Conservation (phyloP, 1,140 invertebrate genomes). For the Solenopsis invicta region DNA sequence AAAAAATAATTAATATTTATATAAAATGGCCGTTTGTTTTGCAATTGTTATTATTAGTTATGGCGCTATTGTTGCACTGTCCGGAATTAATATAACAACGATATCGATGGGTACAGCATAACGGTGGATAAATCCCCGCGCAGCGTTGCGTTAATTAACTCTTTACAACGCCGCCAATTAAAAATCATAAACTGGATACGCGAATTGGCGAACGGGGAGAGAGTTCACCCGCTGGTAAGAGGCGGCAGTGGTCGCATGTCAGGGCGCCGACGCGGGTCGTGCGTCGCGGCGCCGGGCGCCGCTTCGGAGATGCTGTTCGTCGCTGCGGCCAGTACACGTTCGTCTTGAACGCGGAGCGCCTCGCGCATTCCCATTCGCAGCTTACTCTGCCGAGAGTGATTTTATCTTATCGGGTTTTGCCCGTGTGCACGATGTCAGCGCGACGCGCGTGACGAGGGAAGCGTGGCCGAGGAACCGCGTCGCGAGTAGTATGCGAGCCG, state of each 20-base stretch:
- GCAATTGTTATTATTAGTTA: slow-evolving; percentile 25
- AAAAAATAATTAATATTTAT: slow-evolving; percentile 49
- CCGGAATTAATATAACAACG: slow-evolving; percentile 2
- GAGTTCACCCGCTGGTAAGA: slow-evolving; percentile 33
- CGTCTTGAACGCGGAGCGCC: slow-evolving; percentile 68
- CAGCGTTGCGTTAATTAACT: slow-evolving; percentile 55
- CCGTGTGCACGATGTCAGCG: slow-evolving; percentile 60
- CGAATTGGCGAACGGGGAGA: slow-evolving; percentile 2
- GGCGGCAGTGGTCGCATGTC: slow-evolving; percentile 16
- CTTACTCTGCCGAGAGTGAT: slow-evolving; percentile 12
- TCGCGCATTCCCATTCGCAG: slow-evolving; percentile 49
- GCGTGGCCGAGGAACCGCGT: background rate
- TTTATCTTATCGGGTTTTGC: background rate
- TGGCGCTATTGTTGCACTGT: slow-evolving; percentile 23
- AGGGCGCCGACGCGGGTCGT: slow-evolving; percentile 73
- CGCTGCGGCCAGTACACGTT: slow-evolving; percentile 71
- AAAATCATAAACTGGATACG: slow-evolving; percentile 53
- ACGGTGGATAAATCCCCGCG: slow-evolving; percentile 15
- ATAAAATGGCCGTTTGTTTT: background rate
- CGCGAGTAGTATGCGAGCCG: slow-evolving; percentile 60
- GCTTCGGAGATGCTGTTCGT: slow-evolving; percentile 60
- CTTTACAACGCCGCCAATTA: slow-evolving; percentile 51
- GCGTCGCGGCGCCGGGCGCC: slow-evolving; percentile 66
- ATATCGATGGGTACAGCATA: slow-evolving; percentile 13
- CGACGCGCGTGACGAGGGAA: slow-evolving; percentile 62